phyloP scores from a whole-genome alignment of 2,888 invertebrate species.

The Stenichneumon culpator region DNA sequence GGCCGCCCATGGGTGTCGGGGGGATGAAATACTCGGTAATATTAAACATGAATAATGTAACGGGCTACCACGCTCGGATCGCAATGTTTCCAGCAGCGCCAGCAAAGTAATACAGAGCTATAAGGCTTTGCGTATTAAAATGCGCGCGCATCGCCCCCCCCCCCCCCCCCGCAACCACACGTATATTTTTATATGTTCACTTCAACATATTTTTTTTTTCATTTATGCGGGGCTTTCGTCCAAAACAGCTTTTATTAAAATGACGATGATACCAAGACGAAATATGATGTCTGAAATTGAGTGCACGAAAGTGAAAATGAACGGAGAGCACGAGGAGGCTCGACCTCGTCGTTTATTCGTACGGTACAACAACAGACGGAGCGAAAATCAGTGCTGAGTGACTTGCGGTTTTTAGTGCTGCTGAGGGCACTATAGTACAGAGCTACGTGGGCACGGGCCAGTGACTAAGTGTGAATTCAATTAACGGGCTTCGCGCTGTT shows the following conservation, averaged over 20 bases:
- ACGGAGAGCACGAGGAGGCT: constrained; percentile 57
- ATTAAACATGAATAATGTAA: constrained; percentile 85
- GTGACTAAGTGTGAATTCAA: constrained; percentile 84
- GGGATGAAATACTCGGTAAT: constrained; percentile 83
- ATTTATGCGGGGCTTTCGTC: not conserved
- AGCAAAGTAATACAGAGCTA: constrained; percentile 54
- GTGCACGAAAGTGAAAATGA: constrained; percentile 57
- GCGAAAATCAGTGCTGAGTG: constrained; percentile 83
- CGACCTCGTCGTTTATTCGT: constrained; percentile 54
- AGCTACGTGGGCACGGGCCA: constrained; percentile 70
- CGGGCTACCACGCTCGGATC: constrained; percentile 65
- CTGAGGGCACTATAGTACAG: constrained; percentile 53
- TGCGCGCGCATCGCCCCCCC: not conserved
- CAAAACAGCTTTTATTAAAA: constrained; percentile 23
- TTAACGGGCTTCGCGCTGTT: constrained; percentile 79
- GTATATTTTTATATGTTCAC: not conserved
- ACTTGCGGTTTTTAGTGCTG: constrained; percentile 78
- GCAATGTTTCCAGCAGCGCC: constrained; percentile 1
- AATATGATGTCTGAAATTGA: not conserved
- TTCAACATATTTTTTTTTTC: constrained; percentile 9
- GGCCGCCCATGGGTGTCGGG: constrained; percentile 74
- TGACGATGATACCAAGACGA: not conserved
- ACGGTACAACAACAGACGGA: constrained; percentile 71
- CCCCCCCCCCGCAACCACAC: too few relatives aligned
- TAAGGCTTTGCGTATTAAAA: constrained; percentile 53